Evolutionary conservation across 1,140 invertebrate species (phyloP), one percentile per base, ranked within the genome.

Genomic region (Gryllus bimaculatus): DNA sequence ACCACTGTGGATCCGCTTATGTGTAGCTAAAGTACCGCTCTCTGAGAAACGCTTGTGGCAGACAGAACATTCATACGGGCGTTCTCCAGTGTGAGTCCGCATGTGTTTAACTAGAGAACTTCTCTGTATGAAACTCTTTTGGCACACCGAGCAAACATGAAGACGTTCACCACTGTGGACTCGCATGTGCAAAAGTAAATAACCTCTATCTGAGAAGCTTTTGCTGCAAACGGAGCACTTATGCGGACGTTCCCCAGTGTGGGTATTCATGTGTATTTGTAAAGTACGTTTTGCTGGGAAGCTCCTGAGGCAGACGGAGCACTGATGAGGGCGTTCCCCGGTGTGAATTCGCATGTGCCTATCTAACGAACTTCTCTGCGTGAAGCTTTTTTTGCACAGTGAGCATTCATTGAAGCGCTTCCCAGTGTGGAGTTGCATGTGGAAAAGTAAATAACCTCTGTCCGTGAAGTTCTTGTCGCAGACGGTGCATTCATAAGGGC

Each of bases 171-270:
- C 85, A 21, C 83, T 83, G 79, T 86, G 85, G 47, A 84, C 82
- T 26, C 83, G 82, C 75, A 83, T 81, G 80, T 87, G 86, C 75
- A 84, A 84, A 47, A 84, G 83, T 73, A 86, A 82, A 80, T 86
- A 84, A 74, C 83, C 84, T 80, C 85, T 84, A 47, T 84, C 83
- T 73, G 85, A 84, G 79, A 87, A 87, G n/a, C 82, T 81, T 79
- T 85, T 85, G 10, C 82, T 81, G 80, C 86, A 87, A 73, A 83
- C 81, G 47, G 82, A 80, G 81, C 86, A 87, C 20, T 82, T 83
- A 81, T 85, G 85, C 7, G 85, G 85, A 66, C 84, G 82, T 75
- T 84, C 82, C 73, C 82, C 80, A 74, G 82, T 84, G 75, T 85
- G 84, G 8, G 39, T 77, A 2, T 12, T 8, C 18, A 39, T 13